Evolutionary conservation across 2,113 vertebrate genomes (phyloP).

Genomic region (Leptobrachium ailaonicum): DNA sequence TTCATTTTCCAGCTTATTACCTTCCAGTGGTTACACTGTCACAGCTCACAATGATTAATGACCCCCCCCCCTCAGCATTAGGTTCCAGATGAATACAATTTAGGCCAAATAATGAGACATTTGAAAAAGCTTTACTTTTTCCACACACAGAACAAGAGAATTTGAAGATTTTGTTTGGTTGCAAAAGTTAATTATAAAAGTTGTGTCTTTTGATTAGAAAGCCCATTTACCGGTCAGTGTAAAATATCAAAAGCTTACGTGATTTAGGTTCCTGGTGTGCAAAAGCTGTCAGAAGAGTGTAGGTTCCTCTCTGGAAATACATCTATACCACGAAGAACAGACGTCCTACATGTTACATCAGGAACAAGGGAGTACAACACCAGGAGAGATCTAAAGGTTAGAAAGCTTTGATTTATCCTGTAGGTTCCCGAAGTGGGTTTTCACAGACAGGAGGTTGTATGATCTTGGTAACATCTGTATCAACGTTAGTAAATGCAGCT

Average conservation of each 20-base stretch:
- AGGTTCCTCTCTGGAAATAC: conserved; percentile 28
- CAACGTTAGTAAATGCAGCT: no score
- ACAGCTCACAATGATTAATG: no score
- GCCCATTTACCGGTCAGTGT: not conserved
- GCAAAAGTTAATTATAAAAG: no score
- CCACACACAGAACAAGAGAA: no score
- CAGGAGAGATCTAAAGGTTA: conserved; percentile 16
- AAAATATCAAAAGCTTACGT: conserved; percentile 10
- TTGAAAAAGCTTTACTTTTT: no score
- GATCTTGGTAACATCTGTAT: not conserved
- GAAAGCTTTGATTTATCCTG: conserved; percentile 18
- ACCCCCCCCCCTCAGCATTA: no score
- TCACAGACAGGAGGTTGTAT: conserved; percentile 7
- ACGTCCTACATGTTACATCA: conserved; percentile 20
- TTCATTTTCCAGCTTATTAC: no score
- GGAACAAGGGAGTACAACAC: conserved; percentile 11
- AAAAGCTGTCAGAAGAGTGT: not conserved
- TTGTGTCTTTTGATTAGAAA: no score
- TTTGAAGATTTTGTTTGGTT: no score
- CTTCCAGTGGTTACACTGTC: no score
- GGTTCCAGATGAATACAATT: no score
- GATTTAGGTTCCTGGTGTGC: conserved; percentile 12
- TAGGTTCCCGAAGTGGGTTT: conserved; percentile 18
- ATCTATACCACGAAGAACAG: conserved; percentile 24
- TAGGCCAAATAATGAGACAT: no score